Percentiles rank a stretch among this genome's conserved stretches.
These are phyloP conservation scores for Pluvialis apricaria DNA, from an alignment of 2,113 vertebrate genomes.

Conservation along the genomic window DNA sequence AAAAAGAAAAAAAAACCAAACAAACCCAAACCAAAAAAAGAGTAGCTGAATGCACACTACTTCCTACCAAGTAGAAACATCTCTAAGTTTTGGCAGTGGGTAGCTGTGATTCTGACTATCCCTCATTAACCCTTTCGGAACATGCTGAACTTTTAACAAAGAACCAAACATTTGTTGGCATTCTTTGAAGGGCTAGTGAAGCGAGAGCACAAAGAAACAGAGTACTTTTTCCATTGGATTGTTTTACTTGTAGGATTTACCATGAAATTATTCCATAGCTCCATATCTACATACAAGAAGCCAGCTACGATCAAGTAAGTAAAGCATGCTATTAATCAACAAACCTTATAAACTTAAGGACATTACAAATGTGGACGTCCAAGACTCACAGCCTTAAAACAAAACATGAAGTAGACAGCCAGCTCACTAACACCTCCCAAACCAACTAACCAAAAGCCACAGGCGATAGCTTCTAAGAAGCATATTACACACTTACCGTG, in stretches of 20 bases:
- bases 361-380: fast-evolving
- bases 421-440: not conserved
- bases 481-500: fast-evolving
- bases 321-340: not conserved
- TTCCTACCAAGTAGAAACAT: not conserved
- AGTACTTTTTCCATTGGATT: fast-evolving
- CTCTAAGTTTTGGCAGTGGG: not conserved
- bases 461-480: fast-evolving
- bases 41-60: not conserved
- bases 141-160: not conserved
- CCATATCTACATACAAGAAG: not conserved
- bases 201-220: fast-evolving
- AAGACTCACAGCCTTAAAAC: not conserved
- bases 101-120: not conserved
- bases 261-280: not conserved
- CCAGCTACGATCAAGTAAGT: not conserved
- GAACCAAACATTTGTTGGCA: not conserved
- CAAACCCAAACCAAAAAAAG: not conserved
- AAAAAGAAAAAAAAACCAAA: not conserved
- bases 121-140: not conserved
- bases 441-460: not conserved
- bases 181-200: not conserved
- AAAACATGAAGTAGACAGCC: fast-evolving
- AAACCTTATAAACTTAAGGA: not conserved
- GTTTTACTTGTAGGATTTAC: not conserved